Percentiles rank a stretch among this genome's conserved stretches.
These are phyloP conservation scores for Centroberyx gerrardi DNA, from an alignment of 2,797 vertebrate species.

Conservation along the genomic window DNA sequence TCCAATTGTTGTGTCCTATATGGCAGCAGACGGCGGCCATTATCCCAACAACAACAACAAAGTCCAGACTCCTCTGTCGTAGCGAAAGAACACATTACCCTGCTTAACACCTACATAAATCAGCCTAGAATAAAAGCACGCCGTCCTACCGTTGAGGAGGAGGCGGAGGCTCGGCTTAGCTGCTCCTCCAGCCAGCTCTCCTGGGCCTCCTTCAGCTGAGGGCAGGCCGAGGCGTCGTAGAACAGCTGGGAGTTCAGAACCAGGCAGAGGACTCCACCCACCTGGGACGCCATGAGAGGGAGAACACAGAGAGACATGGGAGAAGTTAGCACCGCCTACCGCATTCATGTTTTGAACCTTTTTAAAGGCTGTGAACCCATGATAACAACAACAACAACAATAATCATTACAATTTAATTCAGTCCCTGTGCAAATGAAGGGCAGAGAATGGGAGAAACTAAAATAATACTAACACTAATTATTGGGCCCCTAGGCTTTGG, in stretches of 20 bases:
- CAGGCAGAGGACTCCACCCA: constrained; percentile 93
- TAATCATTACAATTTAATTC: too few species aligned
- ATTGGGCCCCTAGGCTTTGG: too few species aligned
- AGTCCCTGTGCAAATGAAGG: too few species aligned
- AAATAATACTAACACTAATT: too few species aligned
- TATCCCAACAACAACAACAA: not conserved
- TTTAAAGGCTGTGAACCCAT: too few species aligned
- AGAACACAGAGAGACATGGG: not conserved
- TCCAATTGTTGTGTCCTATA: constrained; percentile 10
- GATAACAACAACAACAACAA: not conserved
- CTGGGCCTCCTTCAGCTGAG: constrained; percentile 88
- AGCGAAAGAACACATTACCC: constrained; percentile 8
- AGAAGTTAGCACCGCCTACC: not conserved
- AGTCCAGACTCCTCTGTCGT: constrained; percentile 1
- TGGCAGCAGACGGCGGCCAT: not conserved
- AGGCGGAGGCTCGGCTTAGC: constrained; percentile 82
- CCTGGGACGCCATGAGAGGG: constrained; percentile 60
- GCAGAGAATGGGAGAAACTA: too few species aligned
- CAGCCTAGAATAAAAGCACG: constrained; percentile 6
- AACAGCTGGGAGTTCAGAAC: constrained; percentile 97
- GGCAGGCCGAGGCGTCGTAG: constrained; percentile 89
- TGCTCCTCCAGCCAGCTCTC: constrained; percentile 93
- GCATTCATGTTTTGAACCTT: not conserved
- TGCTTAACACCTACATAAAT: constrained; percentile 17
- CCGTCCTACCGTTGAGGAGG: constrained; percentile 56